Evolutionary conservation across 1,140 invertebrate species (phyloP).

Genomic region (Drosophila navojoa): DNA sequence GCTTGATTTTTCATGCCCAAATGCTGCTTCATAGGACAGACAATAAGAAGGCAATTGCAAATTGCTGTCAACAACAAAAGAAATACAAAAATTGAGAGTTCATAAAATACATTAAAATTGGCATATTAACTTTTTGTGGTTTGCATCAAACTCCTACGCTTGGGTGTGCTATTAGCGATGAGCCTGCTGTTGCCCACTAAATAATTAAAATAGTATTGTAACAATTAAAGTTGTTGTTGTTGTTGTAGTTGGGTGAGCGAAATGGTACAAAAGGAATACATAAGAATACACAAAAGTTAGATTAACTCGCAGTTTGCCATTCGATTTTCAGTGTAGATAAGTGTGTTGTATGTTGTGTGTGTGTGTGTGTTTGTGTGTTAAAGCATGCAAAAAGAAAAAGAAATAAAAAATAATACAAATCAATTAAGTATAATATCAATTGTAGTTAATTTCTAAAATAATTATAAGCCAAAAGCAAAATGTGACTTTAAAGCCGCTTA

Average conservation of each 20-base stretch:
- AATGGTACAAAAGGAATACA: constrained; percentile 71
- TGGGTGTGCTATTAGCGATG: constrained; percentile 76
- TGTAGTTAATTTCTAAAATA: constrained; percentile 11
- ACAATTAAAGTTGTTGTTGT: constrained; percentile 56
- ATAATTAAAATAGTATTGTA: constrained; percentile 54
- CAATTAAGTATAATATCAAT: constrained; percentile 44
- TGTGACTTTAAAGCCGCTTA: background rate
- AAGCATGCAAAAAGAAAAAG: constrained; percentile 68
- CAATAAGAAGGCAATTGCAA: constrained; percentile 51
- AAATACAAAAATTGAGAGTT: background rate
- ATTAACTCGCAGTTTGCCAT: constrained; percentile 56
- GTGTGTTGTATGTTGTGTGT: constrained; percentile 13
- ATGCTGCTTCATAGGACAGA: constrained; percentile 67
- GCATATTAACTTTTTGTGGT: constrained; percentile 82
- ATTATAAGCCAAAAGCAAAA: constrained; percentile 23
- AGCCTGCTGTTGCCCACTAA: constrained; percentile 73
- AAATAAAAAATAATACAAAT: constrained; percentile 41
- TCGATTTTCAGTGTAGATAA: constrained; percentile 15
- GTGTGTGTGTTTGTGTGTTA: constrained; percentile 37
- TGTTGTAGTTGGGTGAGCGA: constrained; percentile 55
- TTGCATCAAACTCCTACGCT: constrained; percentile 78
- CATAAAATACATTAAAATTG: constrained; percentile 54
- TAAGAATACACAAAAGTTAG: constrained; percentile 75
- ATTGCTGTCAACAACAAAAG: constrained; percentile 33
- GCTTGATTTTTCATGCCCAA: constrained; percentile 34